Conservation (phyloP, 2,888 invertebrate genomes). For the Penaeus monodon region DNA sequence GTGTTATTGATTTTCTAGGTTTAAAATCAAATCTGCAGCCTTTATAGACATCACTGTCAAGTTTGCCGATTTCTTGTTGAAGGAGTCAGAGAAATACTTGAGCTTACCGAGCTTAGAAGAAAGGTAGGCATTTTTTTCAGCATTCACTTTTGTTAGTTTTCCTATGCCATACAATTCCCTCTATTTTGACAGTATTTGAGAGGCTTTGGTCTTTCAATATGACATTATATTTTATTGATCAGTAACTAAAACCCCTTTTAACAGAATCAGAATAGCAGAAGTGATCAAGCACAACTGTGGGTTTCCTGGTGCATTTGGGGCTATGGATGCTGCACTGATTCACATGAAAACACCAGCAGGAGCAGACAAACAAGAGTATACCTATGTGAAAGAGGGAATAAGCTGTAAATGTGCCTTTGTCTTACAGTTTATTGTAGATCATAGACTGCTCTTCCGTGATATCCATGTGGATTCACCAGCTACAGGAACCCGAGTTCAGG, state of each 20-base stretch:
- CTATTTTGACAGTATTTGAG: background rate
- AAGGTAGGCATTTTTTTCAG: slow-evolving; percentile 11
- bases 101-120: slow-evolving; percentile 24
- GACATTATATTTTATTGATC: background rate
- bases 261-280: slow-evolving; percentile 37
- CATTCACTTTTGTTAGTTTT: background rate
- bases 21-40: slow-evolving; percentile 15
- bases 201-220: too few relatives aligned
- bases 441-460: slow-evolving; percentile 25
- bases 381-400: background rate
- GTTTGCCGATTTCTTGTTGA: slow-evolving; percentile 31
- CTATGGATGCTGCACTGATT: slow-evolving; percentile 35
- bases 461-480: slow-evolving; percentile 26
- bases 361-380: slow-evolving; percentile 3
- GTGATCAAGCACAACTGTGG: slow-evolving; percentile 32
- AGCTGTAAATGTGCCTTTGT: slow-evolving; percentile 25
- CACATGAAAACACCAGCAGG: slow-evolving; percentile 6
- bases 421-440: slow-evolving; percentile 28
- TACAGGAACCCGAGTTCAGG: slow-evolving; percentile 26
- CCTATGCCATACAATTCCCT: background rate
- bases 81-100: slow-evolving; percentile 21
- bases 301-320: slow-evolving; percentile 32
- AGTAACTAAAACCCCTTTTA: background rate
- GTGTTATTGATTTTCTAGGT: slow-evolving; percentile 13
- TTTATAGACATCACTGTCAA: slow-evolving; percentile 9